Base-by-base conservation (phyloP, 2,113 vertebrate species). In the Leucopsar rothschildi region DNA sequence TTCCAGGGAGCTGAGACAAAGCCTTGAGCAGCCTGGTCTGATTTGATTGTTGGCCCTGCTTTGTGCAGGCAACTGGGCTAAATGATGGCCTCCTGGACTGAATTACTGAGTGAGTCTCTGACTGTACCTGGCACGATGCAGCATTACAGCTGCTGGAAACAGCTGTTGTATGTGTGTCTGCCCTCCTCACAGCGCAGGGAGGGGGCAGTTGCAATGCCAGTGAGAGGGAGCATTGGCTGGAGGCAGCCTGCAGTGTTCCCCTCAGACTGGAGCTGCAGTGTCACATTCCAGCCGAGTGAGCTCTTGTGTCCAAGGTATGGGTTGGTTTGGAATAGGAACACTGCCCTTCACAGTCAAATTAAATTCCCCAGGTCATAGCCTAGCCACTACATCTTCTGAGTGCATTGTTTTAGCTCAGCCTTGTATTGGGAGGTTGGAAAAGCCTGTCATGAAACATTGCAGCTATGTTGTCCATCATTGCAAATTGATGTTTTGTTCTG, bases 121-220 rank as follows among this genome's bases (percentile, higher is more conserved):
- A 10, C 24, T 72, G 28, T 60, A 6, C 12, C 4, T 25, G 49
- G 25, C 10, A 12, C 1, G 3, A 33, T 22, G 27, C 27, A 39
- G 40, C 7, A 9, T 15, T 53, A 2, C 10, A 76, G 12, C 35
- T 42, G 40, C 15, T 42, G 40, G 40, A 42, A 42, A 42, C 40
- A 35, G n/a, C 25, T 64, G 1, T 16, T 64, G 1, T 16, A 0
- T 6, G 2, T 29, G 8, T 59, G 42, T 53, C 17, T 88, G 15
- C 42, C 8, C 14, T 64, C 12, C 12, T 52, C 27, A 1, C 27
- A 31, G 14, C 17, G 11, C 21, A 12, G 59, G 39, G 10, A 18
- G 5, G 23, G 39, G 22, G 25, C 22, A 2, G 25, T 16, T 39
- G 8, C 15, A 31, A 33, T 37, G 27, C 35, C 25, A 10, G 16